Evolutionary conservation across 2,888 invertebrate genomes (phyloP), one percentile per base, ranked within the genome.

Genomic region (Diachrysia chrysitis): DNA sequence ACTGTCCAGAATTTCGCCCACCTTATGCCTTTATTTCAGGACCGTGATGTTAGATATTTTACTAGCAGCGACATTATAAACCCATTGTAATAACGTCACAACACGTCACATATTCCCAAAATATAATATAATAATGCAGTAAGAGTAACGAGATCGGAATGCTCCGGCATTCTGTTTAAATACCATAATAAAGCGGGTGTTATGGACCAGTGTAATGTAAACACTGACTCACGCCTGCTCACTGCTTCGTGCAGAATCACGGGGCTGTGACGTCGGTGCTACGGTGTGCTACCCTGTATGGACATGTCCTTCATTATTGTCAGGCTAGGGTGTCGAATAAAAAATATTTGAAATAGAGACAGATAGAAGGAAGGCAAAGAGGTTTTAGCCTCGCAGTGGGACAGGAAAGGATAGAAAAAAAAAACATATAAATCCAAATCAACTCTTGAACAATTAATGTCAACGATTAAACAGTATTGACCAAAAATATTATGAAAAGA

Each of bases 211-310:
- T 58, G 67, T 56, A 68, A 68, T 64, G 69, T 82, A 84, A 82
- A 84, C 83, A 82, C 71, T 84, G 84, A 83, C 65, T 83, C 83
- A 84, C 71, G 64, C 51, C 25, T 29, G 46, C 32, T 37, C 63
- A 53, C 42, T 35, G 64, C 46, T 32, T 32, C 35, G 17, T 51
- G 29, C 19, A 14, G 58, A 35, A 66, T 66, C 66, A 66, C 76
- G 76, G 75, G 70, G 55, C 37, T n/a, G 53, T 75, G 76, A 79
- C 79, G 76, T 61, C n/a, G 17, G 17, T 32, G 48, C 54, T n/a
- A 25, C n/a, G 12, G 25, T 7, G 16, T n/a, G 25, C 32, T 69
- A 68, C 69, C 58, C 63, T 58, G 42, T 63, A 46, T 63, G 63
- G 73, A 6, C 55, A 37, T 25, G 9, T 5, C 9, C 17, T 6